Percentiles rank a stretch among this genome's conserved stretches.
Evolutionary conservation across 2,888 invertebrate genomes (phyloP).

Genomic region (Campoplex nolae): DNA sequence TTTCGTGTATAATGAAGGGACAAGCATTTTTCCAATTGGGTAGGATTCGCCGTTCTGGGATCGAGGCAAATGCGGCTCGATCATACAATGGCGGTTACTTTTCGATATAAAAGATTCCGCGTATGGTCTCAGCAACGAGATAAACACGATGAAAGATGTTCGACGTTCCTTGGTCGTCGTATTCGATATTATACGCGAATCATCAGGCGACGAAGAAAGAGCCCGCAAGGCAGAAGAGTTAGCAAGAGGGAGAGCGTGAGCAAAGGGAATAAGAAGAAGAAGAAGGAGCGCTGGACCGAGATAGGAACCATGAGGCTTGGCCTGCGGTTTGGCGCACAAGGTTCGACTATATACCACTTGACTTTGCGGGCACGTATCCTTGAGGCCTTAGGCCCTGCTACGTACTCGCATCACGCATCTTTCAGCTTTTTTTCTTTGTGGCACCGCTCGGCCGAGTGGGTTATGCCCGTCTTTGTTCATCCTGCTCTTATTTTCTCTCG

Average conservation of each 20-base stretch:
- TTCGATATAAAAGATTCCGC: slow-evolving; percentile 55
- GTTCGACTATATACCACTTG: slow-evolving; percentile 70
- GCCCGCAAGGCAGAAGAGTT: slow-evolving; percentile 20
- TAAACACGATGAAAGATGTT: slow-evolving; percentile 50
- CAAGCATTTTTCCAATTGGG: slow-evolving; percentile 39
- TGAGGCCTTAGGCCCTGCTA: slow-evolving; percentile 76
- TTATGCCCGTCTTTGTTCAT: slow-evolving; percentile 39
- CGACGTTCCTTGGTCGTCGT: slow-evolving; percentile 40
- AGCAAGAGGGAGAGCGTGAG: neutral
- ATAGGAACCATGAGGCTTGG: slow-evolving; percentile 39
- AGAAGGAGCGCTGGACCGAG: slow-evolving; percentile 22
- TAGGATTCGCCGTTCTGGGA: slow-evolving; percentile 20
- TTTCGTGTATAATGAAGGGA: slow-evolving; percentile 18
- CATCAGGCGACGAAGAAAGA: slow-evolving; percentile 46
- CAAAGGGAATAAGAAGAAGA: neutral
- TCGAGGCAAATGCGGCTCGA: slow-evolving; percentile 25
- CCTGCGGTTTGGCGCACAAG: slow-evolving; percentile 54
- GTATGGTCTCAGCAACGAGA: slow-evolving; percentile 62
- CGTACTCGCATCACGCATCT: slow-evolving; percentile 77
- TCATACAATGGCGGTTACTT: slow-evolving; percentile 40
- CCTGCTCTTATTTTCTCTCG: slow-evolving; percentile 28
- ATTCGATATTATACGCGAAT: slow-evolving; percentile 65
- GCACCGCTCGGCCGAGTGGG: slow-evolving; percentile 41
- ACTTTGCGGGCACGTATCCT: slow-evolving; percentile 75
- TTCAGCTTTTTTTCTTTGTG: slow-evolving; percentile 65